phyloP scores from a whole-genome alignment of 2,888 invertebrate genomes.

The Pachymerium ferrugineum region DNA sequence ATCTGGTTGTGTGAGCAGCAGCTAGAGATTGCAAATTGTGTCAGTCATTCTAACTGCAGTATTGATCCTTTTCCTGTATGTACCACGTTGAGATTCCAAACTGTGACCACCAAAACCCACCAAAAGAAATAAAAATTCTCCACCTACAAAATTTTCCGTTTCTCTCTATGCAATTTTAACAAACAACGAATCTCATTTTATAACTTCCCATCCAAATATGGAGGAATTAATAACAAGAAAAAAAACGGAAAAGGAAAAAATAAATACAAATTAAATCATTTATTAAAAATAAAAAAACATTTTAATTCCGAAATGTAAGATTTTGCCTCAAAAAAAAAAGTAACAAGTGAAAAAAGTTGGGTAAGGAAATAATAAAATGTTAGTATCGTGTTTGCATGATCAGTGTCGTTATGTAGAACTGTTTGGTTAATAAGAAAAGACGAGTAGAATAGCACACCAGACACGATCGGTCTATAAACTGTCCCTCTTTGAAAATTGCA shows the following conservation, averaged over 20 bases:
- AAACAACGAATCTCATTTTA: not conserved
- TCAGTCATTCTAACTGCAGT: conserved; percentile 22
- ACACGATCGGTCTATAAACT: not conserved
- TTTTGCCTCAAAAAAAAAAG: no score
- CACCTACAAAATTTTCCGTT: not conserved
- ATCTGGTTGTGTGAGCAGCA: not conserved
- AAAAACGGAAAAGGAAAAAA: no score
- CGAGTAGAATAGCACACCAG: not conserved
- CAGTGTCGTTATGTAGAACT: not conserved
- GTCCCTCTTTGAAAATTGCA: not conserved
- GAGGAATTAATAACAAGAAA: no score
- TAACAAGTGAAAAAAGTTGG: no score
- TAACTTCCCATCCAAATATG: no score
- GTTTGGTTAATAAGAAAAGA: not conserved
- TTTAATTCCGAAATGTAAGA: no score
- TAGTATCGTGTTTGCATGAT: not conserved
- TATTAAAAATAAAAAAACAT: no score
- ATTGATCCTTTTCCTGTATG: not conserved
- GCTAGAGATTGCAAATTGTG: not conserved
- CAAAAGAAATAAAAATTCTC: no score
- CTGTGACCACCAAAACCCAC: not conserved
- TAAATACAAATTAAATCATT: no score
- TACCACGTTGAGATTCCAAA: not conserved
- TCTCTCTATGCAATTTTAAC: not conserved
- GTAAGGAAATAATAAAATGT: no score